Percentiles rank a stretch among this genome's conserved stretches.
phyloP scores from a whole-genome alignment of 1,140 invertebrate genomes.

The Akabosia matsudoensis region DNA sequence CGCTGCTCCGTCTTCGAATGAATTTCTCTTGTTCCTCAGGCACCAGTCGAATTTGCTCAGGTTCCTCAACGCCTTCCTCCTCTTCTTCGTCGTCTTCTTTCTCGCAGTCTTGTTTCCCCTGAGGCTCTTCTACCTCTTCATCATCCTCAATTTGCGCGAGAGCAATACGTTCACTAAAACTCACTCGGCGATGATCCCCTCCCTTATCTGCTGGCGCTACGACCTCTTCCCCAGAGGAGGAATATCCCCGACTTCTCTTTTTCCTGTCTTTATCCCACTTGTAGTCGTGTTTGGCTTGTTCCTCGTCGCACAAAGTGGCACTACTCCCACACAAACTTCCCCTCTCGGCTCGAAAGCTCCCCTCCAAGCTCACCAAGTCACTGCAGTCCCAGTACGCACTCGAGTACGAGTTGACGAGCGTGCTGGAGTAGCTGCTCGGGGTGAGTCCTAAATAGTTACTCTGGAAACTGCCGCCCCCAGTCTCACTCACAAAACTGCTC shows the following conservation, averaged over 20 bases:
- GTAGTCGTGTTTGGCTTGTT: background rate
- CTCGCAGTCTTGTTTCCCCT: background rate
- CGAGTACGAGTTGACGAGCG: slow-evolving; percentile 14
- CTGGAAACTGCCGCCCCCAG: background rate
- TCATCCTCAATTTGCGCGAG: background rate
- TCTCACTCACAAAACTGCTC: background rate
- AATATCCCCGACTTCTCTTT: background rate
- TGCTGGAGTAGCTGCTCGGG: background rate
- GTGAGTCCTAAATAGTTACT: background rate
- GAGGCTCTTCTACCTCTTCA: background rate
- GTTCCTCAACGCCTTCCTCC: background rate
- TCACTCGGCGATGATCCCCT: background rate
- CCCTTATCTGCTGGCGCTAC: too few relatives aligned
- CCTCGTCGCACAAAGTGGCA: background rate
- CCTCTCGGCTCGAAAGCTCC: slow-evolving; percentile 12
- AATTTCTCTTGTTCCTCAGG: too few relatives aligned
- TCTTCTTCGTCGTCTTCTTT: background rate
- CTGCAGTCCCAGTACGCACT: slow-evolving; percentile 39
- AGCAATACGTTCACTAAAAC: background rate
- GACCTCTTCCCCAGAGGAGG: background rate
- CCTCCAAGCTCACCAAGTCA: slow-evolving; percentile 33
- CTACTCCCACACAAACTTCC: background rate
- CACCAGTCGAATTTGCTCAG: too few relatives aligned
- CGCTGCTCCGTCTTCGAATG: too few relatives aligned
- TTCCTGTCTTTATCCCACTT: background rate